Evolutionary conservation across 2,888 invertebrate genomes (phyloP).

Genomic region (Alviniconcha strummeri): DNA sequence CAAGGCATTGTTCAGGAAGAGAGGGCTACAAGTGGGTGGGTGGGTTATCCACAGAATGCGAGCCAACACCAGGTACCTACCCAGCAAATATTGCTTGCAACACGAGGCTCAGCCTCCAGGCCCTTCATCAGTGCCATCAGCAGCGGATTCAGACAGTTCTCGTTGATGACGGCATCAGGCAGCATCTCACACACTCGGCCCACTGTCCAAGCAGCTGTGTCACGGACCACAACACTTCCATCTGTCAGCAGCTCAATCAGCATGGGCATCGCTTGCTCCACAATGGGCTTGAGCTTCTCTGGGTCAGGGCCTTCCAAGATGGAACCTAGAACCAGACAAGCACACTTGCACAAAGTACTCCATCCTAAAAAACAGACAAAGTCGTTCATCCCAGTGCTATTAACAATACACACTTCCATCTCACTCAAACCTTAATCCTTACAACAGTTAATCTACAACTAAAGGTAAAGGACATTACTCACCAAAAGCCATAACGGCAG

Average conservation of each 20-base stretch:
- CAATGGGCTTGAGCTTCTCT: slow-evolving; percentile 90
- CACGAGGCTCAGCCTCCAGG: slow-evolving; percentile 91
- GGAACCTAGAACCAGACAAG: slow-evolving; percentile 73
- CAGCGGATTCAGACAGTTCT: slow-evolving; percentile 85
- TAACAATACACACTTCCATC: too few species aligned
- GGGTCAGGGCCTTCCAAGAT: slow-evolving; percentile 94
- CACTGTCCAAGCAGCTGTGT: slow-evolving; percentile 98
- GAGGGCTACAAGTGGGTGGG: too few species aligned
- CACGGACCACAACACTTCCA: slow-evolving; percentile 92
- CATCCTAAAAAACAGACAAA: too few species aligned
- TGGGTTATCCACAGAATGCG: too few species aligned
- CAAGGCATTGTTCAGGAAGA: too few species aligned
- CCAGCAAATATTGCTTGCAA: slow-evolving; percentile 99
- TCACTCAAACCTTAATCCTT: too few species aligned
- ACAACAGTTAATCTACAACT: too few species aligned
- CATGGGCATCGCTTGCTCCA: slow-evolving; percentile 97
- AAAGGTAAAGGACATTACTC: slow-evolving; percentile 32
- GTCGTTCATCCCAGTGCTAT: too few species aligned
- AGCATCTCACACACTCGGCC: slow-evolving; percentile 98
- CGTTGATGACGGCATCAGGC: slow-evolving; percentile 93
- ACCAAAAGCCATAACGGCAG: slow-evolving; percentile 99
- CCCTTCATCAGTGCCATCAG: slow-evolving; percentile 79
- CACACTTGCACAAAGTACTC: background rate
- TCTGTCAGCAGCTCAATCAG: slow-evolving; percentile 97
- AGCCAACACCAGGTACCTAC: slow-evolving; percentile 72